Evolutionary conservation across 2,797 vertebrate species (phyloP), one percentile per base, ranked within the genome.

Genomic region (Schizothorax lantsangensis): DNA sequence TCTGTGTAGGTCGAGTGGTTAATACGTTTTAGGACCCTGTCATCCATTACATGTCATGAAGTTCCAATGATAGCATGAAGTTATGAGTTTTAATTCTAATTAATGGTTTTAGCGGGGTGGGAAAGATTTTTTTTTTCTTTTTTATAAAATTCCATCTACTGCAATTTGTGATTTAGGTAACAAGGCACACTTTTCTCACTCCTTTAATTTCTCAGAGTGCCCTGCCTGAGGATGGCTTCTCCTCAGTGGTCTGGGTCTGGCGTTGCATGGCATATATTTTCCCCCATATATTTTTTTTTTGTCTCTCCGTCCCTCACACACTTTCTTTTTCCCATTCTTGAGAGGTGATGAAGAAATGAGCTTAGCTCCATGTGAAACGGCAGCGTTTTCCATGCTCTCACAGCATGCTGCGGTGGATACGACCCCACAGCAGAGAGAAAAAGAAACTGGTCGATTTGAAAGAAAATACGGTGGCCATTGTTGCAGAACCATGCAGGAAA

Each of bases 61-160:
- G 89, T 92, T 93, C 85, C 91, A 89, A 91, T 88, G 89, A 92
- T 92, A 86, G 89, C 81, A 87, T 91, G 68, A 92, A 86, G 75
- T 91, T 93, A 92, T 91, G 91, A 92, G 92, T 91, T 88, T 79
- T 90, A 91, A 91, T 88, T 88, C 88, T 87, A 87, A 92, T 92
- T 62, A 91, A 91, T 88, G 84, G 91, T 87, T 89, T 87, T 87
- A 68, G 87, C 83, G 54, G 40, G 79, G 80, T 26, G 43, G 10
- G 47, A 86, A 81, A 74, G 66, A 19, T 64, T 79, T 86, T 74
- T 72, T 72, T 21, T 71, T 9, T 14, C 40, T 47, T 40, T 69
- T 47, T 43, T n/a, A 45, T 74, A 54, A 88, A 92, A 87, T 89
- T 90, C 57, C 85, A 89, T 73, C 84, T 83, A 75, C 72, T 85